Conservation (phyloP, 1,140 invertebrate species). For the Temnothorax curvispinosus region DNA sequence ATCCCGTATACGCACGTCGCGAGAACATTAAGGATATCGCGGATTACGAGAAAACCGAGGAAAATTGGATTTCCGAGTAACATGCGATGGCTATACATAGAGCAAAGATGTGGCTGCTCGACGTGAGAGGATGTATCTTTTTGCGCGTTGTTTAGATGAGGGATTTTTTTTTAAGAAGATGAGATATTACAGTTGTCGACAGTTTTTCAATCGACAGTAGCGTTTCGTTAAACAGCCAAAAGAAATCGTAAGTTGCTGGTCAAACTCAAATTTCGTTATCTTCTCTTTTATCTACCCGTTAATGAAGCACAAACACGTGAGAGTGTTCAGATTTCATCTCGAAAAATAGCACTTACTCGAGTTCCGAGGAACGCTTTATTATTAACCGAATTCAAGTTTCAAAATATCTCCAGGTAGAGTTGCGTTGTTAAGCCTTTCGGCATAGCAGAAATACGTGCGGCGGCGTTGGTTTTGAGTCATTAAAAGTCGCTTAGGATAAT, state of each 20-base stretch:
- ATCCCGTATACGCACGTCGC: slow-evolving; percentile 31
- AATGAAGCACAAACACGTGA: slow-evolving; percentile 17
- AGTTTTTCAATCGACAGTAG: background rate
- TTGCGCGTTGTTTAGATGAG: background rate
- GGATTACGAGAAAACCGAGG: slow-evolving; percentile 41
- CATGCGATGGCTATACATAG: background rate
- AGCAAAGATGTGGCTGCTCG: background rate
- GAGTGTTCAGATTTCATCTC: slow-evolving; percentile 19
- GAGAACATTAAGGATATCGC: slow-evolving; percentile 34
- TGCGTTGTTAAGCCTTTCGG: slow-evolving; percentile 10
- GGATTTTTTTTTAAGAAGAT: background rate
- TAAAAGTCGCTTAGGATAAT: slow-evolving; percentile 85
- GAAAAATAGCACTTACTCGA: background rate
- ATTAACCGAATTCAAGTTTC: slow-evolving; percentile 54
- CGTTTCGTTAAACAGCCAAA: background rate
- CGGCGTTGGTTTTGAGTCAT: slow-evolving; percentile 75
- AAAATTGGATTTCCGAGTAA: slow-evolving; percentile 48
- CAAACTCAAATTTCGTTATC: background rate
- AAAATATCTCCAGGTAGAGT: slow-evolving; percentile 27
- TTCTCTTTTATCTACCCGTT: background rate
- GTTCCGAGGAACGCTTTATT: slow-evolving; percentile 25
- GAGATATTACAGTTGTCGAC: background rate
- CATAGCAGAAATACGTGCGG: background rate
- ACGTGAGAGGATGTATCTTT: background rate
- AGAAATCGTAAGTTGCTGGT: background rate